These are phyloP conservation scores for Callorhinus ursinus DNA, from an alignment of 2,113 vertebrate genomes.

Conservation along the genomic window DNA sequence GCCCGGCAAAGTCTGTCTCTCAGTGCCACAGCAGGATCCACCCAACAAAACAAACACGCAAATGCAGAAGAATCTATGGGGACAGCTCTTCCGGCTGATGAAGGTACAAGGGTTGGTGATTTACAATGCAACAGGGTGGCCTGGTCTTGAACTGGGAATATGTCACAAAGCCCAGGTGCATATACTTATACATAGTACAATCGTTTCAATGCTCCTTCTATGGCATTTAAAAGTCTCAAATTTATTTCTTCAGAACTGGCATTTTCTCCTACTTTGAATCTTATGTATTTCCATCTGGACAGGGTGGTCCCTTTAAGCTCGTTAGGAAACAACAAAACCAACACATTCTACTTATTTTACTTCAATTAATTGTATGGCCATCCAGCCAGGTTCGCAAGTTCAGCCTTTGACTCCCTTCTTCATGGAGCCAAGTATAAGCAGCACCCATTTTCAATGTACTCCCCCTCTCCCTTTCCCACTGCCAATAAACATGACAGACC, in stretches of 20 bases:
- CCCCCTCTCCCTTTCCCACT: neutral
- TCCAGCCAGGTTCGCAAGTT: neutral
- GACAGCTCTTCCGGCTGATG: neutral
- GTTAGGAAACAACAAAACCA: neutral
- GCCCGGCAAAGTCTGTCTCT: conserved; percentile 71
- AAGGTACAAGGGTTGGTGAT: neutral
- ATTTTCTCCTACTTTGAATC: neutral
- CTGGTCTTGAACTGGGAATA: neutral
- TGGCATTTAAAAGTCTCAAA: neutral
- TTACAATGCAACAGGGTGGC: neutral
- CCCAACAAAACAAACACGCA: conserved; percentile 62
- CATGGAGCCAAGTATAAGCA: neutral
- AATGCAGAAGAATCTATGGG: neutral
- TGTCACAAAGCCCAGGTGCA: neutral
- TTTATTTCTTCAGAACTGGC: neutral
- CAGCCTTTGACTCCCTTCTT: neutral
- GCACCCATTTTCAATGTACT: neutral
- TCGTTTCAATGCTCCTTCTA: neutral
- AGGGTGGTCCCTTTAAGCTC: neutral
- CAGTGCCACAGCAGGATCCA: conserved; percentile 48
- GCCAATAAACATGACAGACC: neutral
- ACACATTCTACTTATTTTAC: neutral
- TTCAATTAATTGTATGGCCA: neutral
- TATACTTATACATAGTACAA: accelerated
- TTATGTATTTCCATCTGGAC: neutral